These are phyloP conservation scores for Lytechinus variegatus DNA, from an alignment of 35 echinoderm and acorn worm species.

Conservation along the genomic window DNA sequence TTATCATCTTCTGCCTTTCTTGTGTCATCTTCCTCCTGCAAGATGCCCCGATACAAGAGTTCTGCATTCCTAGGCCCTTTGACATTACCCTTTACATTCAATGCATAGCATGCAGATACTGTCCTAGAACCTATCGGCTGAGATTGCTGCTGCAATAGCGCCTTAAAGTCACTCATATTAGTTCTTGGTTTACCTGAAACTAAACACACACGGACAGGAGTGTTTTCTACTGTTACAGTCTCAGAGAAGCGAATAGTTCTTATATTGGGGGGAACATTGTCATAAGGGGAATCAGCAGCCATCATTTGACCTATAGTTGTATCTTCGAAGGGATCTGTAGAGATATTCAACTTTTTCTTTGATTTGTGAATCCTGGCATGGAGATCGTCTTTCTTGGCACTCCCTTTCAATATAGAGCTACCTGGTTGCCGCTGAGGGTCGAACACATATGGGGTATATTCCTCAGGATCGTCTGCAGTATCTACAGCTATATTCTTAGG, in stretches of 20 bases:
- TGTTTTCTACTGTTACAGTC: constrained; percentile 86
- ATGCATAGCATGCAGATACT: constrained; percentile 51
- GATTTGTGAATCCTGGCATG: constrained; percentile 66
- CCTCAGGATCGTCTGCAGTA: not conserved
- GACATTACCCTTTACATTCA: constrained; percentile 65
- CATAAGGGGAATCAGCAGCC: constrained; percentile 52
- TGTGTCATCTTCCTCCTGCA: constrained; percentile 49
- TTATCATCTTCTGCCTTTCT: not conserved
- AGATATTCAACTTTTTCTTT: constrained; percentile 66
- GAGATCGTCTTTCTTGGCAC: constrained; percentile 51
- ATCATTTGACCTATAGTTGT: constrained; percentile 47
- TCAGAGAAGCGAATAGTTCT: constrained; percentile 91
- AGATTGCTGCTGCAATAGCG: constrained; percentile 78
- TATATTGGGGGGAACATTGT: not conserved
- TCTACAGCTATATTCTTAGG: constrained; percentile 38
- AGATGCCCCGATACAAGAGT: constrained; percentile 62
- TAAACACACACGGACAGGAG: constrained; percentile 81
- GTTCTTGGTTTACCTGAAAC: constrained; percentile 89
- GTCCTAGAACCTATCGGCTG: constrained; percentile 5
- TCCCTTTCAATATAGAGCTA: constrained; percentile 81
- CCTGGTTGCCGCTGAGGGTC: constrained; percentile 83
- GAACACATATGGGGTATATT: constrained; percentile 71
- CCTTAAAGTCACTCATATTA: constrained; percentile 85
- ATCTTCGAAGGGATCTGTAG: constrained; percentile 69
- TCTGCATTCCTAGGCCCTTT: constrained; percentile 68